Percentiles rank a stretch among this genome's conserved stretches.
These are phyloP conservation scores for Anarrhichthys ocellatus DNA, from an alignment of 2,113 vertebrate species.

Conservation along the genomic window DNA sequence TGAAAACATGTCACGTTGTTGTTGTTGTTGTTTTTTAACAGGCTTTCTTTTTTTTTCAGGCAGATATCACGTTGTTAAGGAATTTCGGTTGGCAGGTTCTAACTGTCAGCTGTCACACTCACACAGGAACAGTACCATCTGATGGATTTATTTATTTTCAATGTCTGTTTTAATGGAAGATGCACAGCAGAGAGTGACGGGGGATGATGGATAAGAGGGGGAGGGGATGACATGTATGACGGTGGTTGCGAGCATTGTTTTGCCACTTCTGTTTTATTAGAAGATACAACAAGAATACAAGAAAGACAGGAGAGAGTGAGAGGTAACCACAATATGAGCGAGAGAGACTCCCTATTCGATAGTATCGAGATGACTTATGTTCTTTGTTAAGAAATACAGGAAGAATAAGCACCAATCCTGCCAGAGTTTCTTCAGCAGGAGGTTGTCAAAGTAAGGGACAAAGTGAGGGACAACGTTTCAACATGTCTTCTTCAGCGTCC, in stretches of 20 bases:
- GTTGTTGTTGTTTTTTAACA: not conserved
- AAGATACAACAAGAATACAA: constrained; percentile 18
- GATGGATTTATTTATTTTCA: constrained; percentile 56
- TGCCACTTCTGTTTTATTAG: constrained; percentile 21
- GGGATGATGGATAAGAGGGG: constrained; percentile 38
- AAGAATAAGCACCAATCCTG: not conserved
- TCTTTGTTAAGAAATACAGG: constrained; percentile 1
- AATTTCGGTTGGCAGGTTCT: constrained; percentile 62
- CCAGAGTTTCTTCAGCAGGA: not conserved
- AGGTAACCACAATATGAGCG: not conserved
- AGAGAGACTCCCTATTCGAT: not conserved
- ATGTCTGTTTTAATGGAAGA: constrained; percentile 31
- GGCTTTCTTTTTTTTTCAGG: constrained; percentile 32
- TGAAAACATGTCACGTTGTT: constrained; percentile 44
- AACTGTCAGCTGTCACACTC: constrained; percentile 66
- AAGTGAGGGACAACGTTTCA: not conserved
- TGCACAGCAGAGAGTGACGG: constrained; percentile 31
- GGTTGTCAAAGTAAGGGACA: constrained; percentile 17
- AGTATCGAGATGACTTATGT: not conserved
- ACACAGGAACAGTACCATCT: constrained; percentile 42
- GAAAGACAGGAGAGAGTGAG: not conserved
- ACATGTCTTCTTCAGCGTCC: constrained; percentile 10
- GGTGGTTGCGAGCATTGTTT: constrained; percentile 31
- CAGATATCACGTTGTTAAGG: constrained; percentile 57
- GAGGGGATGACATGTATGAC: constrained; percentile 4